phyloP scores from a whole-genome alignment of 2,888 invertebrate genomes.

The Mystacides longicornis region DNA sequence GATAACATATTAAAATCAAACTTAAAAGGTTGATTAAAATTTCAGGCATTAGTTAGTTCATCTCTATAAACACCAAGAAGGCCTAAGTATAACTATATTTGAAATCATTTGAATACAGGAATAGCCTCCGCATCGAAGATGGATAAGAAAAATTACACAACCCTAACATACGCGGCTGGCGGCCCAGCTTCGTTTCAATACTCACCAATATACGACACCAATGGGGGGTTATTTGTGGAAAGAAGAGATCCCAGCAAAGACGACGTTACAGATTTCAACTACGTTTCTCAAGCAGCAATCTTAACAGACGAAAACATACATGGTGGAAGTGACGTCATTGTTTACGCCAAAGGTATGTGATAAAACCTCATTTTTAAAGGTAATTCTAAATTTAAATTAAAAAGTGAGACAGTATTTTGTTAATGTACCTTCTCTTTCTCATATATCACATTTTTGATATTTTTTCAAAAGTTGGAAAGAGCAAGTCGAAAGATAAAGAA shows the following conservation, averaged over 20 bases:
- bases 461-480: too few relatives aligned
- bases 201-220: slow-evolving; percentile 30
- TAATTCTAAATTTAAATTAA: neutral
- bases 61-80: too few relatives aligned
- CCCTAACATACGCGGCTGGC: slow-evolving; percentile 70
- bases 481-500: too few relatives aligned
- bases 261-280: slow-evolving; percentile 57
- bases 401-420: too few relatives aligned
- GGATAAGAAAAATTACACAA: slow-evolving; percentile 66
- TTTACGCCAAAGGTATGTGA: slow-evolving; percentile 66
- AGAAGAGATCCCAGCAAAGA: slow-evolving; percentile 55
- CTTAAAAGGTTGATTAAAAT: too few relatives aligned
- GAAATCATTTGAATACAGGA: slow-evolving; percentile 36
- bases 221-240: slow-evolving; percentile 34
- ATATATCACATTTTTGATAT: too few relatives aligned
- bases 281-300: slow-evolving; percentile 66
- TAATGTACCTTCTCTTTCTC: too few relatives aligned
- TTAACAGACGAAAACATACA: slow-evolving; percentile 68
- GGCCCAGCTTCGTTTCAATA: slow-evolving; percentile 61
- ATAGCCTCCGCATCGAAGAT: slow-evolving; percentile 54
- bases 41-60: too few relatives aligned
- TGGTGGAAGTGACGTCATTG: slow-evolving; percentile 77
- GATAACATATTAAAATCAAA: too few relatives aligned
- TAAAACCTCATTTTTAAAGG: too few relatives aligned
- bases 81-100: neutral